Conservation (phyloP, 2,888 invertebrate genomes). For the Chrysolina haemoptera region DNA sequence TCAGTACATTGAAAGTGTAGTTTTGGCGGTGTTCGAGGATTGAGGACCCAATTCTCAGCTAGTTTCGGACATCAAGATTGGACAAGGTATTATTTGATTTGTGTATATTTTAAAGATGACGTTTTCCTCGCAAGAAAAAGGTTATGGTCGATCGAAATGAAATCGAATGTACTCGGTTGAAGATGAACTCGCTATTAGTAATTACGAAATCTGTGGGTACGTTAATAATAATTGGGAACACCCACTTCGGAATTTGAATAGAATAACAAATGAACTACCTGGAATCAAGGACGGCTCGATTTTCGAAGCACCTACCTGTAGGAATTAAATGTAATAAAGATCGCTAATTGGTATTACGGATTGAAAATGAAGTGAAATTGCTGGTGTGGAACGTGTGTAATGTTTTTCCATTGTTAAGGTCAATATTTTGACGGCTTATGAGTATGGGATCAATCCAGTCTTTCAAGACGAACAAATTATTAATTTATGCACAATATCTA, state of each 20-base stretch:
- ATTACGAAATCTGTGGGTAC: not conserved
- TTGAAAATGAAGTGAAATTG: slow-evolving; percentile 18
- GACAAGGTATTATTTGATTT: slow-evolving; percentile 38
- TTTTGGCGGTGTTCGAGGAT: not conserved
- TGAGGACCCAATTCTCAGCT: not conserved
- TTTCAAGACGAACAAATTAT: not conserved
- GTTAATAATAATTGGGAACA: slow-evolving; percentile 29
- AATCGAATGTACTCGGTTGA: slow-evolving; percentile 20
- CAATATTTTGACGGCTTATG: not conserved
- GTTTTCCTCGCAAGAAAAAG: slow-evolving; percentile 40
- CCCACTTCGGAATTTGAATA: slow-evolving; percentile 30
- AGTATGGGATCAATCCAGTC: not conserved
- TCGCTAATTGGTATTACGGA: slow-evolving; percentile 19
- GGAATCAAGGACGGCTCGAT: slow-evolving; percentile 57
- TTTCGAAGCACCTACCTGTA: slow-evolving; percentile 57
- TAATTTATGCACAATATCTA: no score
- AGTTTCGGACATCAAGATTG: slow-evolving; percentile 22
- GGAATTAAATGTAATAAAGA: slow-evolving; percentile 49
- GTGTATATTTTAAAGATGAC: slow-evolving; percentile 36
- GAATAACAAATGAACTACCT: slow-evolving; percentile 48
- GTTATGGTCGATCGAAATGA: slow-evolving; percentile 31
- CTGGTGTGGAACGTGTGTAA: not conserved
- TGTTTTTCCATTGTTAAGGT: not conserved
- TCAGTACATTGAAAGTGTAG: slow-evolving; percentile 8
- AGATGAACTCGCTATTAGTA: not conserved